A percentile compares a stretch with the other conserved stretches of the same genome.
Evolutionary conservation across 2,888 invertebrate species (phyloP).

Genomic region (Drosophila antonietae): DNA sequence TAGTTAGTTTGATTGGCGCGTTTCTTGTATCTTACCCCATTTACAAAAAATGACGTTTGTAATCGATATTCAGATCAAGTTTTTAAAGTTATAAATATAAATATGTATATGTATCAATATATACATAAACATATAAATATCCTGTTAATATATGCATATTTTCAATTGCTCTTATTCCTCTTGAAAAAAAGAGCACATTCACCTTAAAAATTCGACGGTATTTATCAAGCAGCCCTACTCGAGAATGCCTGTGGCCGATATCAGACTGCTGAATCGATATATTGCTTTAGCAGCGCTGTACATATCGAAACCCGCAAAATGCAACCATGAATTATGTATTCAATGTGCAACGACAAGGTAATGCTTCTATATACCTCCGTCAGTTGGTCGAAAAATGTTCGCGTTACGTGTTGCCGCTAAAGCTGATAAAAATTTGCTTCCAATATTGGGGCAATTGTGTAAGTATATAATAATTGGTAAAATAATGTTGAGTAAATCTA

Average conservation of each 20-base stretch:
- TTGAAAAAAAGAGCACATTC: no score
- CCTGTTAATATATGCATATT: no score
- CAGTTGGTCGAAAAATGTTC: constrained; percentile 66
- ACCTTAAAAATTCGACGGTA: no score
- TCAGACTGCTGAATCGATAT: constrained; percentile 7
- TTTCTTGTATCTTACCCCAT: no score
- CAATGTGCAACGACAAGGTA: constrained; percentile 1
- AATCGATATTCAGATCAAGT: no score
- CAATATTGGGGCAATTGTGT: constrained; percentile 78
- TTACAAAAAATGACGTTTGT: no score
- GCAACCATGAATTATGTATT: constrained; percentile 25
- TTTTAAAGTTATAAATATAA: no score
- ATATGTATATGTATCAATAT: no score
- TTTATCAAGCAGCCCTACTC: neutral
- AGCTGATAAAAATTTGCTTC: constrained; percentile 77
- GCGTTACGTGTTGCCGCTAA: constrained; percentile 80
- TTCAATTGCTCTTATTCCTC: no score
- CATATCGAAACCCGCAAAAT: constrained; percentile 9
- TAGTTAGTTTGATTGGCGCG: no score
- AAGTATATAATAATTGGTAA: constrained; percentile 53
- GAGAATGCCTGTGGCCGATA: neutral
- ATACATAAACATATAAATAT: no score
- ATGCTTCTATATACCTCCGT: constrained; percentile 24
- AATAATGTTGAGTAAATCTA: neutral
- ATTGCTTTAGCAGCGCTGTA: neutral